phyloP scores from a whole-genome alignment of 2,797 vertebrate species.

The Hippopotamyrus pictus region DNA sequence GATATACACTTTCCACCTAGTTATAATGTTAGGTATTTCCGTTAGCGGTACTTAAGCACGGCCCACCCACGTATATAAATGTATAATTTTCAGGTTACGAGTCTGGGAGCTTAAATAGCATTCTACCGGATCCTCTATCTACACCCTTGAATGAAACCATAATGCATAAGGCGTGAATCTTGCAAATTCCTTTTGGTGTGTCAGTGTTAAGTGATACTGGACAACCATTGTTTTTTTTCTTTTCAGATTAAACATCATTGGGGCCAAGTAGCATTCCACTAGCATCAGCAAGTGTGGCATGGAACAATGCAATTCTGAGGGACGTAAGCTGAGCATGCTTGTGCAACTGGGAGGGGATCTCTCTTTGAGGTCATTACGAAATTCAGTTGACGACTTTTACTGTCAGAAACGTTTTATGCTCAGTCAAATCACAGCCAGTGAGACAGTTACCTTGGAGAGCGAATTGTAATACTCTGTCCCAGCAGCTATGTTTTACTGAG shows the following conservation, averaged over 20 bases:
- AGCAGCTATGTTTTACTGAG: not conserved
- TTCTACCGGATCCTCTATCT: not conserved
- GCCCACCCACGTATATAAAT: not conserved
- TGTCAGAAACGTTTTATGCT: not conserved
- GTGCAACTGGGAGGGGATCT: not conserved
- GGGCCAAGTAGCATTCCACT: not conserved
- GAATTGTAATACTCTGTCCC: not conserved
- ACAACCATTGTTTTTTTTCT: not conserved
- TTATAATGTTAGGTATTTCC: not conserved
- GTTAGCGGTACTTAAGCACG: not conserved
- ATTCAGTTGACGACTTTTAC: not conserved
- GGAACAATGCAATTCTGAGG: not conserved
- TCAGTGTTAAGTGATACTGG: not conserved
- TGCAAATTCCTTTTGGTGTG: not conserved
- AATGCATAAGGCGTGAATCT: not conserved
- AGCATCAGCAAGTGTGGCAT: not conserved
- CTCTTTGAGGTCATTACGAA: not conserved
- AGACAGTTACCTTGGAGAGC: not conserved
- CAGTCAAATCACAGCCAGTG: conserved; percentile 1
- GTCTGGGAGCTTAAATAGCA: not conserved
- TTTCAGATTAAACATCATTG: not conserved
- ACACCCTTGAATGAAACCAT: not conserved
- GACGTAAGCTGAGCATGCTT: not conserved
- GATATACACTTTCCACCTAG: not conserved
- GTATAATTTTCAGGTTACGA: not conserved